Evolutionary conservation across 1,140 invertebrate species (phyloP).

Genomic region (Oreohelix idahoensis): DNA sequence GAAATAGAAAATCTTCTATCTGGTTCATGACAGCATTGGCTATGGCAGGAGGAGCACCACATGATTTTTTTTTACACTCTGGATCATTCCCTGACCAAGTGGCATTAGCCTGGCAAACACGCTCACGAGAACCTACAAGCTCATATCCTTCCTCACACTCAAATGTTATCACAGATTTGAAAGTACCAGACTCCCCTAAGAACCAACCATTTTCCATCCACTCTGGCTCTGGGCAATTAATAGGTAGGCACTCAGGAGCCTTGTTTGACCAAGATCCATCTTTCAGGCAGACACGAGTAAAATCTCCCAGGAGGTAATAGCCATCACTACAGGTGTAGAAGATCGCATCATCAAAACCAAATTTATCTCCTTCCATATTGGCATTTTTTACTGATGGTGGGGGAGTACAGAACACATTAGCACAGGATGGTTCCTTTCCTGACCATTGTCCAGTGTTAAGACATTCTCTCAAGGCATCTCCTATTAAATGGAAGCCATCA

Average conservation of each 20-base stretch:
- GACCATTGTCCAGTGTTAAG: constrained; percentile 92
- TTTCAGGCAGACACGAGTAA: constrained; percentile 48
- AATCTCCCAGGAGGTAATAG: constrained; percentile 67
- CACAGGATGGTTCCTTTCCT: constrained; percentile 77
- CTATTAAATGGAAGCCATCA: constrained; percentile 78
- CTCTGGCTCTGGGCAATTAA: constrained; percentile 49
- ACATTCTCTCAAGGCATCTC: constrained; percentile 79
- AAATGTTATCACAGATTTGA: constrained; percentile 75
- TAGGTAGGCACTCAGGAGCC: constrained; percentile 54
- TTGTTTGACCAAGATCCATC: constrained; percentile 51
- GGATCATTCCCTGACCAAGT: constrained; percentile 48
- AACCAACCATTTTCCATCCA: constrained; percentile 47
- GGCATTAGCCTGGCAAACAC: constrained; percentile 52
- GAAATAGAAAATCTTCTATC: constrained; percentile 22
- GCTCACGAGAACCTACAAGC: constrained; percentile 60
- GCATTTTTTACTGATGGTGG: constrained; percentile 76
- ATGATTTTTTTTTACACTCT: constrained; percentile 55
- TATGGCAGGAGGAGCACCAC: constrained; percentile 47
- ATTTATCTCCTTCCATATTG: constrained; percentile 69
- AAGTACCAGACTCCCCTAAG: constrained; percentile 72
- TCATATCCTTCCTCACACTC: constrained; percentile 72
- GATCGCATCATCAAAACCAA: constrained; percentile 76
- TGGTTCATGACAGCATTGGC: constrained; percentile 48
- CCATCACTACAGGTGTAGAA: constrained; percentile 71
- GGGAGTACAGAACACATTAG: constrained; percentile 71